Percentiles rank a stretch among this genome's conserved stretches.
phyloP scores from a whole-genome alignment of 2,888 invertebrate species.

The Pecten maximus region DNA sequence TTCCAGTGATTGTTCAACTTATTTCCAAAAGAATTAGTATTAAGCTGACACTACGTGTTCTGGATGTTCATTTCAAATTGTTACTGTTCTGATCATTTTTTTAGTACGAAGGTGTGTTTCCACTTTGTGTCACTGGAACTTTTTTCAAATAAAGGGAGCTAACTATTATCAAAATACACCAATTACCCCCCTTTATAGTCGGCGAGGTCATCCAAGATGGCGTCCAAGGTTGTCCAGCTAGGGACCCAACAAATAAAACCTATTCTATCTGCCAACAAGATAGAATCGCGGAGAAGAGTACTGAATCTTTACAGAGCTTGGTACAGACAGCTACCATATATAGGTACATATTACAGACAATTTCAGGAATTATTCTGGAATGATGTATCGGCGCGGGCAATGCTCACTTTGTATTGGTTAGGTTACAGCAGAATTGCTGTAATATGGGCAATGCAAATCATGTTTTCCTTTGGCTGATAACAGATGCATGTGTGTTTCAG shows the following conservation, averaged over 20 bases:
- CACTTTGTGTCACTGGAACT: background rate
- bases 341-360: background rate
- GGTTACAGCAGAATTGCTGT: too few relatives aligned
- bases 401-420: too few relatives aligned
- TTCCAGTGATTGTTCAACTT: too few relatives aligned
- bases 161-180: background rate
- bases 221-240: constrained; percentile 10
- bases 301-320: background rate
- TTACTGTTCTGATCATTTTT: too few relatives aligned
- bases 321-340: constrained; percentile 15
- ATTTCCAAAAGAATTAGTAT: too few relatives aligned
- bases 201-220: constrained; percentile 24
- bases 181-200: background rate
- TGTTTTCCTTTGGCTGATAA: too few relatives aligned
- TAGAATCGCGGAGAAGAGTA: background rate
- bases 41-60: too few relatives aligned
- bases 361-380: background rate
- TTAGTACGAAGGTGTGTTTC: too few relatives aligned
- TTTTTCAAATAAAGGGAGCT: background rate
- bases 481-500: too few relatives aligned
- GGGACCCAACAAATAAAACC: background rate
- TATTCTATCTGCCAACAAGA: background rate
- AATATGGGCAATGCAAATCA: too few relatives aligned
- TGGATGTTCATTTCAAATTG: too few relatives aligned
- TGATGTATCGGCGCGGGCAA: too few relatives aligned